These are phyloP conservation scores for Gerris lacustris DNA, from an alignment of 2,888 invertebrate species.

Conservation along the genomic window DNA sequence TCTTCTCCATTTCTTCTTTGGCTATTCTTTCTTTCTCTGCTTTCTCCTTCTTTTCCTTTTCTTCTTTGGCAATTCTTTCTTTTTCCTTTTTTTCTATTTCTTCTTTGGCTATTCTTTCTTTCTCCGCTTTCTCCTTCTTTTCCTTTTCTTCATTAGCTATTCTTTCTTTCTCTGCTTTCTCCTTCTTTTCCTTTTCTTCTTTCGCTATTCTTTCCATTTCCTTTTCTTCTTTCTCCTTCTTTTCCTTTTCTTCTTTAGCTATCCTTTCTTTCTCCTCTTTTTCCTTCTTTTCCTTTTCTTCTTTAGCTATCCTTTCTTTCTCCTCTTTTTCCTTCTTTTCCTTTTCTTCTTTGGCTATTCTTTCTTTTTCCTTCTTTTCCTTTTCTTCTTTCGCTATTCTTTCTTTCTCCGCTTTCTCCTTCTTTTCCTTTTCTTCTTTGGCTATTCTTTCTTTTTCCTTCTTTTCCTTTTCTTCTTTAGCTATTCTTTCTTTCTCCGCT, in stretches of 20 bases:
- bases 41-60: too few species aligned
- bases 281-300: constrained; percentile 17
- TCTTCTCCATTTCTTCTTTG: too few species aligned
- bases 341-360: not conserved
- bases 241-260: constrained; percentile 23
- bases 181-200: constrained; percentile 24
- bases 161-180: constrained; percentile 31
- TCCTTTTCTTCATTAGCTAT: constrained; percentile 31
- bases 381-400: constrained; percentile 2
- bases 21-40: too few species aligned
- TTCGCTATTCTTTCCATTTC: constrained; percentile 20
- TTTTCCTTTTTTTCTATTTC: too few species aligned
- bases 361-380: not conserved
- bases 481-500: constrained; percentile 22
- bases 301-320: constrained; percentile 11
- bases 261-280: constrained; percentile 20
- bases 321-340: constrained; percentile 8
- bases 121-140: constrained; percentile 27
- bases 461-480: constrained; percentile 25
- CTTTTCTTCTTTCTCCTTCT: constrained; percentile 23
- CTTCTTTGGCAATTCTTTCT: too few species aligned
- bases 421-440: constrained; percentile 22
- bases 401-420: constrained; percentile 25
- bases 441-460: constrained; percentile 19
- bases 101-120: too few species aligned